A percentile compares a stretch with the other conserved stretches of the same genome.
phyloP scores from a whole-genome alignment of 2,888 invertebrate species.

The Thymelicus lineola region DNA sequence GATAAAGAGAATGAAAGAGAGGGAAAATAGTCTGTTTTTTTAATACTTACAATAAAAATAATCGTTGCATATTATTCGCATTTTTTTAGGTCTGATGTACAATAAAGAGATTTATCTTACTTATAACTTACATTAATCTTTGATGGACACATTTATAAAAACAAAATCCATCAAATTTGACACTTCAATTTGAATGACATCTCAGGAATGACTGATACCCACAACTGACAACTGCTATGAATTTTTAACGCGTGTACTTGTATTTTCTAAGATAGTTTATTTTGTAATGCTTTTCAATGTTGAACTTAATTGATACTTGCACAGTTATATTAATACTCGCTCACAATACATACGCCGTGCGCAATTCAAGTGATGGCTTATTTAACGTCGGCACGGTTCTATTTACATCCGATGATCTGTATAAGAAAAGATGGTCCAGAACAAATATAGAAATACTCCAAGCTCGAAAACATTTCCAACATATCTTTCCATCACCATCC shows the following conservation, averaged over 20 bases:
- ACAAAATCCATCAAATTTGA: neutral
- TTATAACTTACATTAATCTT: neutral
- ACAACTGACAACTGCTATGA: neutral
- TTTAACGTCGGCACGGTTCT: constrained; percentile 71
- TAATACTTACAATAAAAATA: too few species aligned
- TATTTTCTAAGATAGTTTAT: constrained; percentile 29
- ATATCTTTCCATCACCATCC: constrained; percentile 59
- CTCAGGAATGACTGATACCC: neutral
- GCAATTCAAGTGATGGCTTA: constrained; percentile 13
- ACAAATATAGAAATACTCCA: constrained; percentile 56
- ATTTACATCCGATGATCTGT: constrained; percentile 56
- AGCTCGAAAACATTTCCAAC: constrained; percentile 65
- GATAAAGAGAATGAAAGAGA: too few species aligned
- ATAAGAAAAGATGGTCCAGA: constrained; percentile 57
- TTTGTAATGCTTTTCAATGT: constrained; percentile 57
- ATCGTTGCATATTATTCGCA: too few species aligned
- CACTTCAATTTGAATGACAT: constrained; percentile 1
- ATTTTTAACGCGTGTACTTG: constrained; percentile 20
- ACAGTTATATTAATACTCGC: constrained; percentile 44
- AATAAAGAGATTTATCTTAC: neutral
- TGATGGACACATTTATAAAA: neutral
- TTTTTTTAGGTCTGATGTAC: neutral
- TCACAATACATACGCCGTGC: neutral
- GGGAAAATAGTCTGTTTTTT: too few species aligned
- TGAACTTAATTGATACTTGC: constrained; percentile 63